Evolutionary conservation across 2,797 vertebrate genomes (phyloP), one percentile per base, ranked within the genome.

Genomic region (Acanthurus tractus): DNA sequence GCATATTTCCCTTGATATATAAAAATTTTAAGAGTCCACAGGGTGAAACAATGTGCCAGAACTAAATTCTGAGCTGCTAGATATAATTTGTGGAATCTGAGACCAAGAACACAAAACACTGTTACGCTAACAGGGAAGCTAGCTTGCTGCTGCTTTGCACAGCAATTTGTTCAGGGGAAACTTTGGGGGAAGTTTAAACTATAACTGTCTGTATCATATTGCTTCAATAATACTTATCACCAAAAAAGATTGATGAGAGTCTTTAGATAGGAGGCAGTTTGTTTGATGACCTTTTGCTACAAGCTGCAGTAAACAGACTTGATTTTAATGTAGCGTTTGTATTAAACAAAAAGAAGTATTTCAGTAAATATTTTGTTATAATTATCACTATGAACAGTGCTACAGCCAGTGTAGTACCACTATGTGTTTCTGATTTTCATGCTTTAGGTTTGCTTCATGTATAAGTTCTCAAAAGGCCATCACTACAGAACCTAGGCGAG

Each of bases 401-500:
- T 59, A 34, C 29, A 34, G 29, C 29, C 29, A 34, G 29, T 34
- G 29, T 34, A 34, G 29, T 34, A 34, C 29, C 29, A 34, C 29
- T 34, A 34, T 34, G 29, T 34, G 29, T 34, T 34, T 34, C 29
- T 34, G 29, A 34, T 34, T 34, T 34, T 34, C 29, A 34, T 34
- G 29, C 7, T 34, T 6, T 34, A 34, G 29, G 29, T 34, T 59
- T 13, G 9, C 25, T 6, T 22, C 23, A 48, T n/a, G 34, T 4
- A 25, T 53, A 12, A 13, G 22, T 52, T 36, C 20, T 49, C 15
- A 56, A 40, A 20, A 49, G 56, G 38, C 22, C 78, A 76, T 77
- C 75, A 7, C 7, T 34, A 34, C 23, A 2, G 80, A 83, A 80
- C 75, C 61, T 20, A 5, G 13, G n/a, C 18, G 42, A 70, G 71